phyloP scores from a whole-genome alignment of 2,113 vertebrate genomes.

The Pimephales promelas region DNA sequence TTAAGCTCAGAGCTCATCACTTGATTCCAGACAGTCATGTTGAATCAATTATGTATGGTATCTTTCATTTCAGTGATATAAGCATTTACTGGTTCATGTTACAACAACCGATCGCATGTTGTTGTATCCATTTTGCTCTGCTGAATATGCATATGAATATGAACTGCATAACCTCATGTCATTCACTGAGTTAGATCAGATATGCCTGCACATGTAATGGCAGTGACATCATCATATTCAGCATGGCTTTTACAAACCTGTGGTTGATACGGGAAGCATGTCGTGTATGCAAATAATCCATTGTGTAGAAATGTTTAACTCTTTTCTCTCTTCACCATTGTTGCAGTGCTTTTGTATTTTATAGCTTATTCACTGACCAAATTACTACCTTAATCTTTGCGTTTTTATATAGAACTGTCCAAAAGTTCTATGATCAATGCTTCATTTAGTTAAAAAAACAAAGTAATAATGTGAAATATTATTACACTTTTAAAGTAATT shows the following conservation, averaged over 20 bases:
- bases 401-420: background rate
- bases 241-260: background rate
- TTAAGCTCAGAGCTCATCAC: conserved; percentile 2
- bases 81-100: background rate
- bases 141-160: too few species aligned
- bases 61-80: conserved; percentile 38
- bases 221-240: conserved; percentile 4
- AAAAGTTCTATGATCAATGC: background rate
- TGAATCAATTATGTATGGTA: conserved; percentile 36
- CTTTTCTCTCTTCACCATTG: background rate
- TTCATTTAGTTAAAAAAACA: background rate
- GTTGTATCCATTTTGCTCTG: conserved; percentile 2
- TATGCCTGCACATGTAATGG: background rate
- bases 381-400: background rate
- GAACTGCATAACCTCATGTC: background rate
- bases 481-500: background rate
- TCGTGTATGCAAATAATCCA: background rate
- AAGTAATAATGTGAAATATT: background rate
- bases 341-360: background rate
- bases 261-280: background rate
- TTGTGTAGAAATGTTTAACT: background rate
- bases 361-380: background rate
- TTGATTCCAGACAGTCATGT: background rate
- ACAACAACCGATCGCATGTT: background rate
- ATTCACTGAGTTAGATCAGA: background rate